Evolutionary conservation across 2,797 vertebrate species (phyloP).

Genomic region (Xiphophorus birchmanni): DNA sequence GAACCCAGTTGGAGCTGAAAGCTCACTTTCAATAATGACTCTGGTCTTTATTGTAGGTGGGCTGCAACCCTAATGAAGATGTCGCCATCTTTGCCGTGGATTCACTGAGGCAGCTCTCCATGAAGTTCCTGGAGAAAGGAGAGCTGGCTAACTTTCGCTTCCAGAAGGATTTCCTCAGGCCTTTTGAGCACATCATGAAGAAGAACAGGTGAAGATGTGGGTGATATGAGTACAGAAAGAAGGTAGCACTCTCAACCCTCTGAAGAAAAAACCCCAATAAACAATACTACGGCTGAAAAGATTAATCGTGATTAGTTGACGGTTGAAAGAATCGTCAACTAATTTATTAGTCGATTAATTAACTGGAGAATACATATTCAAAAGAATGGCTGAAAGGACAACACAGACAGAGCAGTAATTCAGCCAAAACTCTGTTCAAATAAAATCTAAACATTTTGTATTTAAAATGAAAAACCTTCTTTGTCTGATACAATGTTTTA

Average conservation of each 20-base stretch:
- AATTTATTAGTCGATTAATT: too few relatives aligned
- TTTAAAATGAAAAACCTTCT: too few relatives aligned
- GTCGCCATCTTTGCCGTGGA: slow-evolving; percentile 98
- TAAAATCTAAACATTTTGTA: too few relatives aligned
- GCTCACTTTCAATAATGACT: not conserved
- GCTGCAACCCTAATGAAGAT: slow-evolving; percentile 97
- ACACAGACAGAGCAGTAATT: too few relatives aligned
- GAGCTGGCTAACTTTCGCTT: slow-evolving; percentile 98
- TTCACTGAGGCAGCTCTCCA: slow-evolving; percentile 96
- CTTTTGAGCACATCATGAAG: slow-evolving; percentile 99
- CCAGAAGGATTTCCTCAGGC: slow-evolving; percentile 97
- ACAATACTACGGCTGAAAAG: too few relatives aligned
- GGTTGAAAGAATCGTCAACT: too few relatives aligned
- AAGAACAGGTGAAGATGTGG: slow-evolving; percentile 88
- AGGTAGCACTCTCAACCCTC: not conserved
- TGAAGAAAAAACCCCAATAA: not conserved
- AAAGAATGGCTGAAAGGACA: too few relatives aligned
- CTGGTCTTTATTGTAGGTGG: slow-evolving; percentile 84
- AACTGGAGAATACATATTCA: not conserved
- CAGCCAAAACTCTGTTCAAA: too few relatives aligned
- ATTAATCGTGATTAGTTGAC: too few relatives aligned
- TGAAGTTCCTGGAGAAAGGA: slow-evolving; percentile 99
- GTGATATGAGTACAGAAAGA: not conserved
- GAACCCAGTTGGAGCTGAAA: not conserved
- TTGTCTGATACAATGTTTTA: too few relatives aligned